phyloP scores from a whole-genome alignment of 2,113 vertebrate genomes.

The Pachyramphus minor region DNA sequence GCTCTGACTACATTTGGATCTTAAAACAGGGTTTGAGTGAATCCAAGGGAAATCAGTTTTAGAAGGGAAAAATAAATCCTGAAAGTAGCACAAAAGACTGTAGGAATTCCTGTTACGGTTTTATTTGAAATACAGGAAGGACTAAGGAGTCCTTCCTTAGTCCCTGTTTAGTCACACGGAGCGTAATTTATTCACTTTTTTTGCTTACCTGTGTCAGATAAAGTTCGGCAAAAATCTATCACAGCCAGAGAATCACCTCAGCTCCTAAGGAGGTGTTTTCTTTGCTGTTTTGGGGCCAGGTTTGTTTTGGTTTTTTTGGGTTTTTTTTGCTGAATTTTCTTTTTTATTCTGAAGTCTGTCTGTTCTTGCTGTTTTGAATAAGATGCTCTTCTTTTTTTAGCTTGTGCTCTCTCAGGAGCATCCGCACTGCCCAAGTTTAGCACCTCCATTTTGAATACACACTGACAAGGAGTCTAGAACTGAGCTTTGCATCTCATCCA shows the following conservation, averaged over 20 bases:
- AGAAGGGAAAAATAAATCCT: constrained; percentile 1
- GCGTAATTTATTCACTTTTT: background rate
- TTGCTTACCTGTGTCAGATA: background rate
- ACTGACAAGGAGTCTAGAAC: background rate
- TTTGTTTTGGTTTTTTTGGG: background rate
- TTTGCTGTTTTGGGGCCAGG: background rate
- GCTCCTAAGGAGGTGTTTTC: background rate
- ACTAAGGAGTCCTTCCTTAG: background rate
- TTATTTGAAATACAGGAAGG: background rate
- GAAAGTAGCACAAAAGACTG: background rate
- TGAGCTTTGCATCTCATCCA: background rate
- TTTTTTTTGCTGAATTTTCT: background rate
- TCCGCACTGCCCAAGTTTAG: background rate
- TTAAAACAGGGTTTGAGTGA: background rate
- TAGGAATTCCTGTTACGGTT: background rate
- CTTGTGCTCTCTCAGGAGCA: background rate
- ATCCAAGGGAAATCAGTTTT: constrained; percentile 8
- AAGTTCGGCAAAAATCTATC: background rate
- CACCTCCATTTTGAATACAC: background rate
- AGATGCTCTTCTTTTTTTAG: background rate
- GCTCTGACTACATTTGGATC: background rate
- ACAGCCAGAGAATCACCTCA: background rate
- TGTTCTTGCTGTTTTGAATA: background rate
- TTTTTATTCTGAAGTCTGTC: background rate
- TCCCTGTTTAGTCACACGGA: background rate